Percentiles rank a stretch among this genome's conserved stretches.
These are phyloP conservation scores for Platygyra sinensis DNA, from an alignment of 64 coral and sea anemone genomes.

Conservation along the genomic window DNA sequence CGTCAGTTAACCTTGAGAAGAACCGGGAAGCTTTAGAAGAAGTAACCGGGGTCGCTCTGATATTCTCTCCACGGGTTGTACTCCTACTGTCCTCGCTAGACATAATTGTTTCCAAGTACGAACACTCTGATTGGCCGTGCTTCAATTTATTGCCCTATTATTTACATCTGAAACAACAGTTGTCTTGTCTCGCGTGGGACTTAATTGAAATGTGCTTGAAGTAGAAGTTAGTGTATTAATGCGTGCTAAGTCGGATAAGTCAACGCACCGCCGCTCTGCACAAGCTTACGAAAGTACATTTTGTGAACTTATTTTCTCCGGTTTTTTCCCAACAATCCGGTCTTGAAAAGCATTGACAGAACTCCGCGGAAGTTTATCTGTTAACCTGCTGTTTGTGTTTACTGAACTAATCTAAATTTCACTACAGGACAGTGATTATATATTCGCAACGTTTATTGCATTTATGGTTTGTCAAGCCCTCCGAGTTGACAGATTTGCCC, in stretches of 20 bases:
- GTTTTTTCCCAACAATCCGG: constrained; percentile 39
- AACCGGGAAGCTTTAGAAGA: constrained; percentile 33
- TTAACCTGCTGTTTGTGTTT: constrained; percentile 76
- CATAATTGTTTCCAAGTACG: constrained; percentile 74
- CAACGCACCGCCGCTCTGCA: constrained; percentile 1
- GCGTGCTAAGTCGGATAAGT: not conserved
- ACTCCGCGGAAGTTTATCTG: constrained; percentile 56
- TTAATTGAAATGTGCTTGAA: constrained; percentile 52
- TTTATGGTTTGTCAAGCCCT: constrained; percentile 62
- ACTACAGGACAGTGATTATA: constrained; percentile 81
- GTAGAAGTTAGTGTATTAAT: constrained; percentile 32
- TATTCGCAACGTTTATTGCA: constrained; percentile 92
- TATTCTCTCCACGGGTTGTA: constrained; percentile 63
- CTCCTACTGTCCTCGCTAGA: constrained; percentile 66
- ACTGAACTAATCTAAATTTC: constrained; percentile 95
- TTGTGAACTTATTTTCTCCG: constrained; percentile 6
- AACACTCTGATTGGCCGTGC: constrained; percentile 52
- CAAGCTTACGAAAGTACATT: constrained; percentile 13
- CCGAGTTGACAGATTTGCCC: constrained; percentile 75
- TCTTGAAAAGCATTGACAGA: constrained; percentile 70
- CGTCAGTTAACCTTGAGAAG: constrained; percentile 32
- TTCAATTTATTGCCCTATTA: constrained; percentile 80
- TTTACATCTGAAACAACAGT: constrained; percentile 67
- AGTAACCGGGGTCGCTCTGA: constrained; percentile 64
- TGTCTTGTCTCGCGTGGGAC: constrained; percentile 46